Percentiles rank a stretch among this genome's conserved stretches.
Conservation (phyloP, 2,888 invertebrate genomes). For the Drosophila austrosaltans region DNA sequence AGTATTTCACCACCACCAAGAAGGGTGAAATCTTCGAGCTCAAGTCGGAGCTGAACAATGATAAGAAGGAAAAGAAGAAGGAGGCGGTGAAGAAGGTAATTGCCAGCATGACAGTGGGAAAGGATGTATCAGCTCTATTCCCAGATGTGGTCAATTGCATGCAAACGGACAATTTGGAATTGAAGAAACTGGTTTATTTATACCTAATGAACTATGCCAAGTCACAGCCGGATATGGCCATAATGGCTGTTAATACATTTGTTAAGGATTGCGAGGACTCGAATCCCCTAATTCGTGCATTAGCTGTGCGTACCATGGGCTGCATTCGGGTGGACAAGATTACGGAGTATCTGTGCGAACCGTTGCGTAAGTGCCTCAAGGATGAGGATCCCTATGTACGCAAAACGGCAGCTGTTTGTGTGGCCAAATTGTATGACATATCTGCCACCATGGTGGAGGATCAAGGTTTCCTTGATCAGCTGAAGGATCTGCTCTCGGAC, state of each 20-base stretch:
- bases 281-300: constrained; percentile 98
- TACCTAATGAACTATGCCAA: constrained; percentile 99
- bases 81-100: constrained; percentile 99
- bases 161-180: constrained; percentile 99
- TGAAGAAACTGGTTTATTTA: constrained; percentile 99
- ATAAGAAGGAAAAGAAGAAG: constrained; percentile 99
- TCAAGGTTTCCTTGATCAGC: constrained; percentile 98
- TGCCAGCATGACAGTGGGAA: constrained; percentile 99
- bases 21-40: constrained; percentile 99
- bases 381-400: constrained; percentile 99
- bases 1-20: constrained; percentile 99
- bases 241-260: constrained; percentile 99
- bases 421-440: constrained; percentile 99
- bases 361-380: constrained; percentile 95
- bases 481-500: constrained; percentile 98
- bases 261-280: constrained; percentile 99
- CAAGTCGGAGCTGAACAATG: constrained; percentile 99
- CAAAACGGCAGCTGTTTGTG: constrained; percentile 99
- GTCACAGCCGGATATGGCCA: constrained; percentile 99
- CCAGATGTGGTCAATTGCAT: constrained; percentile 99
- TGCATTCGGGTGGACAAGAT: constrained; percentile 99
- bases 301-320: constrained; percentile 99
- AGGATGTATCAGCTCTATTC: constrained; percentile 99
- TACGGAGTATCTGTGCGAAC: constrained; percentile 99
- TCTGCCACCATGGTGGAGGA: constrained; percentile 88